phyloP scores from a whole-genome alignment of 2,113 vertebrate genomes.

The Alces alces region DNA sequence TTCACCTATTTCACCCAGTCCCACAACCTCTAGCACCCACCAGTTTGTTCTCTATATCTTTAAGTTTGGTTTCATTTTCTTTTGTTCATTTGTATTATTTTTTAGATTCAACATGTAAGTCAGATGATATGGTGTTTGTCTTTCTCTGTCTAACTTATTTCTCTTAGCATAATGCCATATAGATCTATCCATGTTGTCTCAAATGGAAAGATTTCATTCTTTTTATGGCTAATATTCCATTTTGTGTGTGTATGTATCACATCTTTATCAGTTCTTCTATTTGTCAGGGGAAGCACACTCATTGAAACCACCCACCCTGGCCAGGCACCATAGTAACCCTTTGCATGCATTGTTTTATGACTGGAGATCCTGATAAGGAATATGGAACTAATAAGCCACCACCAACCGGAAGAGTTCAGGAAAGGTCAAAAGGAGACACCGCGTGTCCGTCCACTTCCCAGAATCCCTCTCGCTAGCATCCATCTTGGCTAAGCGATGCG shows the following conservation, averaged over 20 bases:
- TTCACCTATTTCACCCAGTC: neutral
- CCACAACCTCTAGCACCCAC: neutral
- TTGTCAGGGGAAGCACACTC: no score
- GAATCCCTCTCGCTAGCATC: no score
- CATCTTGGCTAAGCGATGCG: no score
- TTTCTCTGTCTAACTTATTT: neutral
- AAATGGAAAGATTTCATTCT: neutral
- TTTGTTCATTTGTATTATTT: neutral
- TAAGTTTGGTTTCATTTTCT: neutral
- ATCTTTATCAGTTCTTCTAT: neutral
- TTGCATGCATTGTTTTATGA: no score
- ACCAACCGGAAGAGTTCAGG: no score
- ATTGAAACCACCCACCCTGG: no score
- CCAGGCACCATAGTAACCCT: no score
- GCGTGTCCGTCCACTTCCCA: no score
- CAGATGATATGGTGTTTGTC: neutral
- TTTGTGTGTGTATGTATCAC: neutral
- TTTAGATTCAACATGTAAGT: neutral
- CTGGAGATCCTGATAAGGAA: no score
- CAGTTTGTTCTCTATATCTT: neutral
- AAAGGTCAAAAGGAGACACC: no score
- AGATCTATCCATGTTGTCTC: neutral
- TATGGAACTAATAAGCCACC: no score
- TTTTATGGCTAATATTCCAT: neutral
- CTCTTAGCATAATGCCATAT: neutral